Conservation (phyloP, 2,888 invertebrate genomes). For the Marasmarcha lunaedactyla region DNA sequence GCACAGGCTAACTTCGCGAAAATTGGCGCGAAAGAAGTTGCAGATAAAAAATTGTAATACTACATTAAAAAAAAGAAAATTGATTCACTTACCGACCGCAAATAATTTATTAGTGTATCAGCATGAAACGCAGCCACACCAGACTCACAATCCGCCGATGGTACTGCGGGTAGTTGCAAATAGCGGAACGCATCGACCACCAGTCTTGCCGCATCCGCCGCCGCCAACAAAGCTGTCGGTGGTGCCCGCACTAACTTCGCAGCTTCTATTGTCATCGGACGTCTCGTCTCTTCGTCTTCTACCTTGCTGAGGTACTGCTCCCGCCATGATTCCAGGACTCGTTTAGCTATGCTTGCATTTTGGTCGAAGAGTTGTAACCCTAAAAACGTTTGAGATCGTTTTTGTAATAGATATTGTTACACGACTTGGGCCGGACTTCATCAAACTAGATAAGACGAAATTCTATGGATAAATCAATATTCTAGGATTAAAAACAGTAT, state of each 20-base stretch:
- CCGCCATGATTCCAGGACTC: constrained; percentile 33
- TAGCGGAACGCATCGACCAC: constrained; percentile 21
- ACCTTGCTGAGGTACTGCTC: constrained; percentile 51
- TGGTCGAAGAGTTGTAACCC: constrained; percentile 43
- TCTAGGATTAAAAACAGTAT: no score
- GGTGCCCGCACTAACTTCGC: constrained; percentile 15
- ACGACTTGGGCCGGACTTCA: constrained; percentile 2
- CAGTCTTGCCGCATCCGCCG: constrained; percentile 28
- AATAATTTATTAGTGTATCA: constrained; percentile 49
- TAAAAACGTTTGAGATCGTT: no score
- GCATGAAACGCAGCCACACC: constrained; percentile 47
- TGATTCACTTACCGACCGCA: constrained; percentile 32
- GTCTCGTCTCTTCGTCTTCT: constrained; percentile 44
- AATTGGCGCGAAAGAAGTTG: no score
- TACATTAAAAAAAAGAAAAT: not conserved
- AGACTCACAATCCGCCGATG: constrained; percentile 25
- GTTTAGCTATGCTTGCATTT: constrained; percentile 17
- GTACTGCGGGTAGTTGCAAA: constrained; percentile 22
- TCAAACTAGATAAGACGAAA: no score
- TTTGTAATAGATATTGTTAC: no score
- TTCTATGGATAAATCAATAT: no score
- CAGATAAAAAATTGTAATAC: no score
- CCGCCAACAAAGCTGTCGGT: constrained; percentile 27
- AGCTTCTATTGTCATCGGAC: not conserved
- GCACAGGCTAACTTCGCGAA: no score